Evolutionary conservation across 1,140 invertebrate species (phyloP).

Genomic region (Caenorhabditis briggsae): DNA sequence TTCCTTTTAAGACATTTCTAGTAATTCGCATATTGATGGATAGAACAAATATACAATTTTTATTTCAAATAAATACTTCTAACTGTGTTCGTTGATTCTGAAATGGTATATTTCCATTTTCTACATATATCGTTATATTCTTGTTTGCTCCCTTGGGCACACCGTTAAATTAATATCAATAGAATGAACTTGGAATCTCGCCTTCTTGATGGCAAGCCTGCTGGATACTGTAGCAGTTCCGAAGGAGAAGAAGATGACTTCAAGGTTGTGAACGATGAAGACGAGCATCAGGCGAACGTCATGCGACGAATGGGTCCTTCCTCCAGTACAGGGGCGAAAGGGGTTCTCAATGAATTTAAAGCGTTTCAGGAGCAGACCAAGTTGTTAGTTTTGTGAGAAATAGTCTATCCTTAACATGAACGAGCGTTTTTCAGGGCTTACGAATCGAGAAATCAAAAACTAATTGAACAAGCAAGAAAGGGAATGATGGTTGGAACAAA

Average conservation of each 20-base stretch:
- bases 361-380: slow-evolving; percentile 32
- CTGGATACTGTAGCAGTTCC: slow-evolving; percentile 69
- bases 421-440: slow-evolving; percentile 23
- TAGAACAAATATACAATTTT: too few relatives aligned
- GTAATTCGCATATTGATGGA: too few relatives aligned
- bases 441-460: slow-evolving; percentile 23
- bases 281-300: slow-evolving; percentile 64
- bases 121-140: too few relatives aligned
- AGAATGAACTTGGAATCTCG: slow-evolving; percentile 60
- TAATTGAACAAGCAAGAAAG: slow-evolving; percentile 44
- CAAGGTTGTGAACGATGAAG: slow-evolving; percentile 66
- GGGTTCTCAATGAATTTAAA: slow-evolving; percentile 63
- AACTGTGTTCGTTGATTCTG: too few relatives aligned
- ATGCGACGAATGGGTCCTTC: slow-evolving; percentile 50
- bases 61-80: too few relatives aligned
- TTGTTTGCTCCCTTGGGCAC: neutral
- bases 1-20: neutral
- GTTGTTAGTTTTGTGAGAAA: neutral
- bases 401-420: too few relatives aligned
- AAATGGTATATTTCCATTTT: too few relatives aligned
- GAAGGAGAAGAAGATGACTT: slow-evolving; percentile 66
- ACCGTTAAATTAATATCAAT: neutral
- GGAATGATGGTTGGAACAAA: slow-evolving; percentile 59
- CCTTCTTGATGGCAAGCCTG: slow-evolving; percentile 62
- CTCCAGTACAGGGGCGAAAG: slow-evolving; percentile 66